Evolutionary conservation across 2,797 vertebrate species (phyloP).

Genomic region (Oceanodroma leucorhoa): DNA sequence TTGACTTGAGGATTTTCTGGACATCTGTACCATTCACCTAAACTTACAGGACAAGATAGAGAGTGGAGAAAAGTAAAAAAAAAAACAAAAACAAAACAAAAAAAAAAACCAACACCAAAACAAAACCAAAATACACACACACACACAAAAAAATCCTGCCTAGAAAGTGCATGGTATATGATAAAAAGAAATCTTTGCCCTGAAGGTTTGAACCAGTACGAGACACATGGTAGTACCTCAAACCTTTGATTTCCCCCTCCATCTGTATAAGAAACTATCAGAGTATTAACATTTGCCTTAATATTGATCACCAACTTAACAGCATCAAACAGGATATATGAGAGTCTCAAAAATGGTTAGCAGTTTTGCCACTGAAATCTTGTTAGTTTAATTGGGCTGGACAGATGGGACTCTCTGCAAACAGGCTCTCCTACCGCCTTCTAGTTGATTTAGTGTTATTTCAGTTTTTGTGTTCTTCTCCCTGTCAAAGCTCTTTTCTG

Average conservation of each 20-base stretch:
- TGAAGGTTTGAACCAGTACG: neutral
- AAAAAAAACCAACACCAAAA: neutral
- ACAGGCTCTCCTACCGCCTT: neutral
- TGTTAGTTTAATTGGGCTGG: neutral
- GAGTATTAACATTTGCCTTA: conserved; percentile 11
- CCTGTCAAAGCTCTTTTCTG: neutral
- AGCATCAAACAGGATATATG: conserved; percentile 61
- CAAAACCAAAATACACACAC: neutral
- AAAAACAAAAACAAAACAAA: neutral
- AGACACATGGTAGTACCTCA: neutral
- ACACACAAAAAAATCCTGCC: neutral
- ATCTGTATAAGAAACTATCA: neutral
- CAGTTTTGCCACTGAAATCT: conserved; percentile 75
- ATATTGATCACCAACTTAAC: neutral
- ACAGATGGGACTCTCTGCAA: neutral
- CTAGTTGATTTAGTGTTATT: neutral
- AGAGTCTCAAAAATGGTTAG: conserved; percentile 88
- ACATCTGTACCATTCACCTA: neutral
- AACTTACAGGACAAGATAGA: neutral
- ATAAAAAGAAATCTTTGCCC: neutral
- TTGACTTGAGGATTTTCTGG: neutral
- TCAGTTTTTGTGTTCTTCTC: neutral
- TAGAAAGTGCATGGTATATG: neutral
- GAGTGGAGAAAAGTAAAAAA: neutral
- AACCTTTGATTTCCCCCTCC: neutral